Conservation (phyloP, 1,140 invertebrate genomes). For the Apis florea region DNA sequence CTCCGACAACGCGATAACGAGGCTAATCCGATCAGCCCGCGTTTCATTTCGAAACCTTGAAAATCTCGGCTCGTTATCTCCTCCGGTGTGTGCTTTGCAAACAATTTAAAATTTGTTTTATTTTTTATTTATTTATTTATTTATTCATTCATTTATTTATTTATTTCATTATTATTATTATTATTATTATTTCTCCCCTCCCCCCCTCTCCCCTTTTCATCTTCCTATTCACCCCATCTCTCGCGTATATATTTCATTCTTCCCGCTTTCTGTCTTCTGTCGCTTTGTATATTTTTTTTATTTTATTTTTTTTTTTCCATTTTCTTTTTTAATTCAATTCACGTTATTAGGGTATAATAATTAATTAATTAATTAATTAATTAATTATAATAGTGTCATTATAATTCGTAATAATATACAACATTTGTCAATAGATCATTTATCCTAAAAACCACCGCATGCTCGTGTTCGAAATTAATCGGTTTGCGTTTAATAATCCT, state of each 20-base stretch:
- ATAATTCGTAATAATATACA: slow-evolving; percentile 81
- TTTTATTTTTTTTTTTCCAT: background rate
- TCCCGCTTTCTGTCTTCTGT: slow-evolving; percentile 60
- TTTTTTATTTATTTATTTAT: slow-evolving; percentile 37
- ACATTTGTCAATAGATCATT: slow-evolving; percentile 81
- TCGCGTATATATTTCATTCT: slow-evolving; percentile 64
- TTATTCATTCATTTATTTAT: too few species aligned
- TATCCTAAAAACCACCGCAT: slow-evolving; percentile 78
- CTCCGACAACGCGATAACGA: background rate
- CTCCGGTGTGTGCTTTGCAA: slow-evolving; percentile 68
- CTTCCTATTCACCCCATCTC: slow-evolving; percentile 69
- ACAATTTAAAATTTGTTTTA: slow-evolving; percentile 75
- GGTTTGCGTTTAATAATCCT: slow-evolving; percentile 56
- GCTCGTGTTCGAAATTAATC: slow-evolving; percentile 68
- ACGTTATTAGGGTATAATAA: slow-evolving; percentile 80
- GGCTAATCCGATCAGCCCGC: slow-evolving; percentile 14
- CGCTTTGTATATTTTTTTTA: background rate
- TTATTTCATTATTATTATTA: too few species aligned
- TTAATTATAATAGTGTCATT: slow-evolving; percentile 80
- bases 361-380: slow-evolving; percentile 76
- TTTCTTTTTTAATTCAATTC: slow-evolving; percentile 77
- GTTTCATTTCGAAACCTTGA: background rate
- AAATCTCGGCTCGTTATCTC: slow-evolving; percentile 25
- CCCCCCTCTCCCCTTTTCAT: background rate
- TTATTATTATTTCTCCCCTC: too few species aligned